These are phyloP conservation scores for Pedetes capensis DNA, from an alignment of 2,113 vertebrate genomes.

Conservation along the genomic window DNA sequence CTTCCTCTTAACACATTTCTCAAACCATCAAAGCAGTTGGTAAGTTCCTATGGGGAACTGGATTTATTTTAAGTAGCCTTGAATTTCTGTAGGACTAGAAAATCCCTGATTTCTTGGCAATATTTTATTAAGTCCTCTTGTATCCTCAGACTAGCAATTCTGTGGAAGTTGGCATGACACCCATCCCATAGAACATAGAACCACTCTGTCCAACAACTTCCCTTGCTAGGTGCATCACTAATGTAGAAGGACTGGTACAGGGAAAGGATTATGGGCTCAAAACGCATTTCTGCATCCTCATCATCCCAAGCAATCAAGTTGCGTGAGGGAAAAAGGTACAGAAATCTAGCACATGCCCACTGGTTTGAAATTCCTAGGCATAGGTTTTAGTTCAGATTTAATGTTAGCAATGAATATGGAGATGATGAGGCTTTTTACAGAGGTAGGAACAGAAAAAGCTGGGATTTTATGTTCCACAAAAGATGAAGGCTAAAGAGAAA, in stretches of 20 bases:
- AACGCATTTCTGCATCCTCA: not conserved
- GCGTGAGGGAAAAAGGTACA: not conserved
- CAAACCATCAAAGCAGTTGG: constrained; percentile 19
- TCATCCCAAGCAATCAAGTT: not conserved
- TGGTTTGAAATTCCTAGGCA: not conserved
- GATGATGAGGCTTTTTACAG: not conserved
- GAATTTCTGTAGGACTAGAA: not conserved
- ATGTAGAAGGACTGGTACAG: not conserved
- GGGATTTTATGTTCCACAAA: not conserved
- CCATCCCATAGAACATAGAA: not conserved
- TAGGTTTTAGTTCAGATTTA: not conserved
- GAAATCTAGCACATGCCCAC: not conserved
- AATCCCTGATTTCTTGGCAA: not conserved
- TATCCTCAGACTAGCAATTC: not conserved
- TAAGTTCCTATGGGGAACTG: not conserved
- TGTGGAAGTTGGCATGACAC: not conserved
- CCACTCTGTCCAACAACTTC: not conserved
- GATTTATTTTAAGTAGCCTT: constrained; percentile 23
- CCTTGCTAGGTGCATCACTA: not conserved
- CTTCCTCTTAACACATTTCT: not conserved
- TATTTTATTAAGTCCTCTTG: constrained; percentile 8
- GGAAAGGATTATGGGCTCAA: not conserved
- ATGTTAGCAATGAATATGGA: not conserved
- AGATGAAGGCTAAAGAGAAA: not conserved
- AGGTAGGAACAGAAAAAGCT: not conserved